phyloP scores from a whole-genome alignment of 2,888 invertebrate genomes.

The Megalurothrips usitatus region DNA sequence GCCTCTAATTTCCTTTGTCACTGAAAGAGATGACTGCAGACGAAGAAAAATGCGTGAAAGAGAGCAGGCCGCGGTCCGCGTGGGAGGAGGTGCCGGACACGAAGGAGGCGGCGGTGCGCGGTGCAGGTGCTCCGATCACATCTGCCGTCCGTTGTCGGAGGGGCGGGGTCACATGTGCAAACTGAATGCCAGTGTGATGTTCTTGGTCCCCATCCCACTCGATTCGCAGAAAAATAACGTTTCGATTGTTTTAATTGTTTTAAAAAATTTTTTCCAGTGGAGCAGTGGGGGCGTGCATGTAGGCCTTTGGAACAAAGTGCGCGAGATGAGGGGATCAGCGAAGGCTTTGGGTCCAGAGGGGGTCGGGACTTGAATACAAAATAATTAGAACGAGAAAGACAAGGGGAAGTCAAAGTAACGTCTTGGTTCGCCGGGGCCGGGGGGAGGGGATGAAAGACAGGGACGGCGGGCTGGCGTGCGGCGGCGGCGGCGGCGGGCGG shows the following conservation, averaged over 20 bases:
- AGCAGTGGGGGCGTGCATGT: not conserved
- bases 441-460: not conserved
- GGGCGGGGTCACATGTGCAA: too few species aligned
- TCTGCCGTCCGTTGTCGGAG: too few species aligned
- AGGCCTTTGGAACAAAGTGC: not conserved
- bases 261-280: not conserved
- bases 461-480: not conserved
- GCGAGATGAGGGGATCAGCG: not conserved
- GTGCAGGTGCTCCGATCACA: too few species aligned
- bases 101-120: too few species aligned
- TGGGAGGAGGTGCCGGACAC: not conserved
- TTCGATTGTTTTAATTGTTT: not conserved
- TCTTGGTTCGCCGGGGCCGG: not conserved
- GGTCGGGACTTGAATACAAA: not conserved
- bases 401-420: slow-evolving; percentile 11
- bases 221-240: not conserved
- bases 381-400: slow-evolving; percentile 12
- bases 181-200: too few species aligned
- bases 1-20: slow-evolving; percentile 18
- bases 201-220: too few species aligned
- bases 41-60: not conserved
- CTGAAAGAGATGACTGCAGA: slow-evolving; percentile 9
- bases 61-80: not conserved
- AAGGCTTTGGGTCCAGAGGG: not conserved
- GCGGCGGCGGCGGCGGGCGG: not conserved